phyloP scores from a whole-genome alignment of 2,113 vertebrate genomes.

The Amphiprion ocellaris region DNA sequence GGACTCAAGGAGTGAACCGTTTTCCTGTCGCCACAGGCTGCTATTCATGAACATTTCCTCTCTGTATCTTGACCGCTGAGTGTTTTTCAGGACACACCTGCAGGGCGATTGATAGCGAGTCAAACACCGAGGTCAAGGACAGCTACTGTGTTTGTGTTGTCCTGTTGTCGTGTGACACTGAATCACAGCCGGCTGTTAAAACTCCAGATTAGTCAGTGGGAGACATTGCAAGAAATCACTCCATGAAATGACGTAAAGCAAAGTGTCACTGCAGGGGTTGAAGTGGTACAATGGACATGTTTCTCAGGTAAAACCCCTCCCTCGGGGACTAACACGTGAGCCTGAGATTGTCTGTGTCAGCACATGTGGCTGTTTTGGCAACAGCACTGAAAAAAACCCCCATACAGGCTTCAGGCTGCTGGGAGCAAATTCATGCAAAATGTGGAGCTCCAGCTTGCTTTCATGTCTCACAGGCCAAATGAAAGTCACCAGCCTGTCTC shows the following conservation, averaged over 20 bases:
- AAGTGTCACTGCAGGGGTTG: not conserved
- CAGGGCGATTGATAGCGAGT: slow-evolving; percentile 44
- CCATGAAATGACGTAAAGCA: slow-evolving; percentile 16
- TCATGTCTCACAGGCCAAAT: slow-evolving; percentile 34
- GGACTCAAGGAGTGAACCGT: slow-evolving; percentile 28
- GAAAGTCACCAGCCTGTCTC: slow-evolving; percentile 28
- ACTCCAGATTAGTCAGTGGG: not conserved
- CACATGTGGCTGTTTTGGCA: slow-evolving; percentile 77
- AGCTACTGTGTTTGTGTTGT: slow-evolving; percentile 26
- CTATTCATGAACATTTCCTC: slow-evolving; percentile 79
- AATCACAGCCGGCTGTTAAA: slow-evolving; percentile 43
- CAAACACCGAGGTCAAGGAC: slow-evolving; percentile 57
- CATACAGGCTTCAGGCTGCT: slow-evolving; percentile 22
- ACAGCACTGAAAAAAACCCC: slow-evolving; percentile 59
- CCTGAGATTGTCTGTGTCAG: slow-evolving; percentile 62
- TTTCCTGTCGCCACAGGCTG: slow-evolving; percentile 67
- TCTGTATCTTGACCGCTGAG: slow-evolving; percentile 33
- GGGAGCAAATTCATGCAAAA: slow-evolving; percentile 20
- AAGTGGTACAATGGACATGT: slow-evolving; percentile 10
- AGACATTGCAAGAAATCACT: slow-evolving; percentile 1
- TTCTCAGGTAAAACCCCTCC: slow-evolving; percentile 43
- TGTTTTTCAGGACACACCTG: slow-evolving; percentile 81
- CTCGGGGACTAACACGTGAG: slow-evolving; percentile 17
- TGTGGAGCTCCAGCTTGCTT: slow-evolving; percentile 1
- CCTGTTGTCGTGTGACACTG: slow-evolving; percentile 8